Evolutionary conservation across 1,140 invertebrate species (phyloP).

Genomic region (Wasmannia auropunctata): DNA sequence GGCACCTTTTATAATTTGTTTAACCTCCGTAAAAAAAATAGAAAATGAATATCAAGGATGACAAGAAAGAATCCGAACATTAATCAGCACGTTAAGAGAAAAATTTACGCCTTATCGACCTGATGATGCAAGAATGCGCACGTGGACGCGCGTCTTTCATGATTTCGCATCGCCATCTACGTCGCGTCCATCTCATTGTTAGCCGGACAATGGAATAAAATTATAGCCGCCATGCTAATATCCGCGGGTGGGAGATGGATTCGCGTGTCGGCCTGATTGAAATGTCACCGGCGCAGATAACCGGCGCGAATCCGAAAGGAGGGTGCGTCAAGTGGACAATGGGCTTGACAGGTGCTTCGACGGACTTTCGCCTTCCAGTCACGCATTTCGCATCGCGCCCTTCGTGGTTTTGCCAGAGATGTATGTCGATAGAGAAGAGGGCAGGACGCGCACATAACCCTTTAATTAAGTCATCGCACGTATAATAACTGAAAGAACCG

Average conservation of each 20-base stretch:
- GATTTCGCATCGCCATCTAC: conserved; percentile 19
- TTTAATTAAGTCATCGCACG: conserved; percentile 43
- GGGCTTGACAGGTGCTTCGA: conserved; percentile 62
- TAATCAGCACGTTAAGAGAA: background rate
- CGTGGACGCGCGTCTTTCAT: conserved; percentile 9
- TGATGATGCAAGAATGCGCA: conserved; percentile 6
- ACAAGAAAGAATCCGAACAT: background rate
- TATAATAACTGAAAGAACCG: conserved; percentile 26
- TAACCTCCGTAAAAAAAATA: background rate
- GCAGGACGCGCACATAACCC: background rate
- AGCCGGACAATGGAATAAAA: conserved; percentile 59
- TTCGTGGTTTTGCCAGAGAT: conserved; percentile 22
- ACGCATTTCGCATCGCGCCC: conserved; percentile 30
- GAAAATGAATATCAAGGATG: background rate
- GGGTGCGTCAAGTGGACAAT: conserved; percentile 63
- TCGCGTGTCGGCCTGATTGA: conserved; percentile 59
- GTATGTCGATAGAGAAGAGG: background rate
- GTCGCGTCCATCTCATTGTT: conserved; percentile 48
- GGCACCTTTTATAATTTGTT: background rate
- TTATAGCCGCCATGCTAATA: conserved; percentile 62
- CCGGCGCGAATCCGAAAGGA: conserved; percentile 49
- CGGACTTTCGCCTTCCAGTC: conserved; percentile 62
- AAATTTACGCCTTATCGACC: background rate
- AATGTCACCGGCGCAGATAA: conserved; percentile 58
- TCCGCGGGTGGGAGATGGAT: conserved; percentile 34